These are phyloP conservation scores for Sebastes fasciatus DNA, from an alignment of 2,113 vertebrate species.

Conservation along the genomic window DNA sequence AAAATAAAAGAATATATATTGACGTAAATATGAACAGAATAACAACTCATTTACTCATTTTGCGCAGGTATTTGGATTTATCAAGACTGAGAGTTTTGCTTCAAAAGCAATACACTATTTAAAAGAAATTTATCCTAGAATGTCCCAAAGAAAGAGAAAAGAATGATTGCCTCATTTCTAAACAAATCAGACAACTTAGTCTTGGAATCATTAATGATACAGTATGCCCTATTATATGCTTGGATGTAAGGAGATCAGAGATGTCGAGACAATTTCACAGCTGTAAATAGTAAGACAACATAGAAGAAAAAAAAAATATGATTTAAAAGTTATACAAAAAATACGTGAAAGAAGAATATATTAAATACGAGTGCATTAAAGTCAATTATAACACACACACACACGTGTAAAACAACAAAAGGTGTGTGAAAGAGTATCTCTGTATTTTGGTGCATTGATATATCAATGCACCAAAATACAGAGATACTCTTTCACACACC, in stretches of 20 bases:
- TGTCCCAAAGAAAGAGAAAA: neutral
- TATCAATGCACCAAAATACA: no score
- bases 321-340: neutral
- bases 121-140: neutral
- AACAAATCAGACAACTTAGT: neutral
- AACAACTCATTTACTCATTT: neutral
- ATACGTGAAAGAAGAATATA: neutral
- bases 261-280: neutral
- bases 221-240: neutral
- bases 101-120: neutral
- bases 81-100: no score
- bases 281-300: neutral
- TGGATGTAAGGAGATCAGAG: neutral
- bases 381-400: neutral
- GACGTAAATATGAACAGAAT: neutral
- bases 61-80: neutral
- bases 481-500: no score
- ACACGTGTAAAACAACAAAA: neutral
- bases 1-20: slow-evolving; percentile 43
- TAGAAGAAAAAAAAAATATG: neutral
- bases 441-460: no score
- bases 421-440: neutral
- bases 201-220: no score
- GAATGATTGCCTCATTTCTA: neutral
- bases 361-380: neutral